Conservation (phyloP, 2,888 invertebrate genomes). For the Cepaea hortensis region DNA sequence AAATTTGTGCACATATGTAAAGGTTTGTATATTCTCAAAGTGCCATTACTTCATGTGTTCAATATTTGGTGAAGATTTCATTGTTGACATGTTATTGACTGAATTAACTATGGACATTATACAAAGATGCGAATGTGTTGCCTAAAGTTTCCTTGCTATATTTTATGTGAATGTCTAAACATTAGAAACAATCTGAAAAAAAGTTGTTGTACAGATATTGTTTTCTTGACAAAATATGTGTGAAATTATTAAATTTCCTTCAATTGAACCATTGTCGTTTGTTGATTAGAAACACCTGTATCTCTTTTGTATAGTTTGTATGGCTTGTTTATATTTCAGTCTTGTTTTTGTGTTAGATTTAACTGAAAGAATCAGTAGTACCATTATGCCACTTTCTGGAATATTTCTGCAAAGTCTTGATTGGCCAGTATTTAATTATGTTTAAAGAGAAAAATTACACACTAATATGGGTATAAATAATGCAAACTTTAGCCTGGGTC, state of each 20-base stretch:
- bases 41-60: slow-evolving; percentile 17
- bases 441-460: no score
- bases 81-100: neutral
- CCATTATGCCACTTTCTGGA: no score
- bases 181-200: neutral
- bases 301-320: no score
- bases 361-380: no score
- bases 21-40: slow-evolving; percentile 12
- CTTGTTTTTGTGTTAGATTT: no score
- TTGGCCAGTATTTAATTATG: no score
- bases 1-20: neutral
- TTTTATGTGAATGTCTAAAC: neutral
- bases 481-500: no score
- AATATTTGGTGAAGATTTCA: slow-evolving; percentile 2
- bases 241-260: neutral
- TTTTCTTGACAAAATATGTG: neutral
- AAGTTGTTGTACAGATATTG: slow-evolving; percentile 15
- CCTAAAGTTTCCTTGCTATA: neutral
- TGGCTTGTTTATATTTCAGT: no score
- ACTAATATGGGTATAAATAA: no score
- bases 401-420: no score
- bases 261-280: neutral
- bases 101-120: slow-evolving; percentile 7
- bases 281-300: neutral
- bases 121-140: neutral